Conservation (phyloP, 2,113 vertebrate genomes). For the Nothocercus julius region DNA sequence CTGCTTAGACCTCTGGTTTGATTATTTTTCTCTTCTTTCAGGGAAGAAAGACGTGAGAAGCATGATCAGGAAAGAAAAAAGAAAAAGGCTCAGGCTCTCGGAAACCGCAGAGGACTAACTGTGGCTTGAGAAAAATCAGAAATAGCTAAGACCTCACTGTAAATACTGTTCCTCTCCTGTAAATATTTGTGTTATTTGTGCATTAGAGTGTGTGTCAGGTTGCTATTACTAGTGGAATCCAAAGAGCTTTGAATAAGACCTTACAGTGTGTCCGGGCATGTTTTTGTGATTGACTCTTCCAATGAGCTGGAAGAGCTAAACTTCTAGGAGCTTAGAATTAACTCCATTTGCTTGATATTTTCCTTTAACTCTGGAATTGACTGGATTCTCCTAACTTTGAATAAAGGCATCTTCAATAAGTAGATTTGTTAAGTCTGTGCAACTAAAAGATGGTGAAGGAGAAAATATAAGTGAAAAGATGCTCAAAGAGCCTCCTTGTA, state of each 20-base stretch:
- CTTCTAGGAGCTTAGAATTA: background rate
- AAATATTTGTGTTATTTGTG: slow-evolving; percentile 50
- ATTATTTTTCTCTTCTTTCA: slow-evolving; percentile 39
- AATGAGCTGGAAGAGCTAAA: background rate
- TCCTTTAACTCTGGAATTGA: background rate
- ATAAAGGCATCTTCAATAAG: background rate
- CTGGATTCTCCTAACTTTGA: background rate
- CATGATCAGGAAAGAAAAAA: slow-evolving; percentile 80
- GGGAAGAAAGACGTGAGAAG: slow-evolving; percentile 83
- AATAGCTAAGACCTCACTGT: background rate
- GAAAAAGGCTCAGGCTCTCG: slow-evolving; percentile 83
- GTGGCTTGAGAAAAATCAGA: background rate
- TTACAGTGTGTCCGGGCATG: background rate
- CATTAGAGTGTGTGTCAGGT: background rate
- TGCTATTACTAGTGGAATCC: background rate
- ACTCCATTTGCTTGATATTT: background rate
- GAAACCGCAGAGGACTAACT: slow-evolving; percentile 81
- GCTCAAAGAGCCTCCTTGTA: background rate
- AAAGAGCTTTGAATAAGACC: background rate
- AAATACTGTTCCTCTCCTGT: slow-evolving; percentile 56
- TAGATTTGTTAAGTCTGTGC: background rate
- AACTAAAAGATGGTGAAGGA: background rate
- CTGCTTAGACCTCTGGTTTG: background rate
- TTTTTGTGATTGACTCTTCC: background rate
- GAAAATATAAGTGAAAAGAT: background rate